Percentiles rank a stretch among this genome's conserved stretches.
These are phyloP conservation scores for Telmatochromis brachygnathus DNA, from an alignment of 2,113 vertebrate species.

Conservation along the genomic window DNA sequence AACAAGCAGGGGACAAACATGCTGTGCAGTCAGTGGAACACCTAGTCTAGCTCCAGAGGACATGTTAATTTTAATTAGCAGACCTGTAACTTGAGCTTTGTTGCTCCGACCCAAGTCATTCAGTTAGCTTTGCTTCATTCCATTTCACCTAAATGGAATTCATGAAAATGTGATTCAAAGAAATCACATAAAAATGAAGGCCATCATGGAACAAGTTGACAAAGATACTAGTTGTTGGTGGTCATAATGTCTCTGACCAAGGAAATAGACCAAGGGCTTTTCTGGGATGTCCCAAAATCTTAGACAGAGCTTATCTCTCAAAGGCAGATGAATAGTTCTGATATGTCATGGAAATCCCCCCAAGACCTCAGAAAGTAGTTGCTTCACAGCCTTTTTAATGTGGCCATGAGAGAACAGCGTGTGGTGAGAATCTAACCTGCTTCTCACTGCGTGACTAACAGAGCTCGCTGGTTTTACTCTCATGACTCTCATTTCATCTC, in stretches of 20 bases:
- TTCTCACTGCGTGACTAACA: not conserved
- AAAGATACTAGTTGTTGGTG: not conserved
- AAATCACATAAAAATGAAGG: not conserved
- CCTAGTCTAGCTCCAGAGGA: not conserved
- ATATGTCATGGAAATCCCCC: constrained; percentile 34
- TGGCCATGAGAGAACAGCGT: not conserved
- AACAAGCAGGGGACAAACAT: not conserved
- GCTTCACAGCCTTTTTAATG: not conserved
- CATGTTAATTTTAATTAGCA: not conserved
- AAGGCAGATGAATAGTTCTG: not conserved
- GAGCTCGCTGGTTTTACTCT: not conserved
- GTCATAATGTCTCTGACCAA: not conserved
- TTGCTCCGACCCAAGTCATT: not conserved
- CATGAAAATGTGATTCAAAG: not conserved
- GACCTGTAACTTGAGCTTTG: not conserved
- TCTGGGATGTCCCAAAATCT: constrained; percentile 16
- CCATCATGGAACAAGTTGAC: not conserved
- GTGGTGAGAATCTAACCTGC: not conserved
- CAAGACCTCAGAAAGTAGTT: not conserved
- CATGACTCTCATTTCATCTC: not conserved
- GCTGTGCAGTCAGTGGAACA: not conserved
- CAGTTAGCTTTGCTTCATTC: not conserved
- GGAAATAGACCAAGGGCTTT: not conserved
- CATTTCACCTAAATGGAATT: not conserved
- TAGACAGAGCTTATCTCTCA: not conserved